Base-by-base conservation (phyloP, 2,797 vertebrate genomes). In the Lemur catta region DNA sequence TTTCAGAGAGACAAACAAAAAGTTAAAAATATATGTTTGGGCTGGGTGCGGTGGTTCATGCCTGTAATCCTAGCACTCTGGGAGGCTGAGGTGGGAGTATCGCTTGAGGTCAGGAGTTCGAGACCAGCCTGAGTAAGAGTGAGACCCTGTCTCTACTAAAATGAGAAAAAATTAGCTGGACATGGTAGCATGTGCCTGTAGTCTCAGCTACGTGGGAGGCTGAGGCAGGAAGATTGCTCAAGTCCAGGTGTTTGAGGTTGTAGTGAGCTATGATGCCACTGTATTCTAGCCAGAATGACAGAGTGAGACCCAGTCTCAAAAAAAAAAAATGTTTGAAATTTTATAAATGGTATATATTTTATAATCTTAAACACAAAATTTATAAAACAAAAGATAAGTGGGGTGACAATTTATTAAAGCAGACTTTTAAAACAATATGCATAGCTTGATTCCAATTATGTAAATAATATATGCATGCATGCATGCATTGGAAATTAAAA, bases 1-100 rank as follows among this genome's bases (percentile, higher is more conserved):
- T 96, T 24, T 93, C 71, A 95, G 52, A 92, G 20, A 92, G 3
- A 76, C 38, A 91, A 87, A 92, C 13, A 76, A 91, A 72, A 93
- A 88, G 61, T 35, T 86, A 41, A 95, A 93, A 89, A 46, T 69
- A 17, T 67, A 55, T 84, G 15, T 65, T 65, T 65, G 63, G 17
- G 15, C 33, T 65, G 33, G 63, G 33, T n/a, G 4, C 4, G 1
- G 33, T n/a, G 63, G 15, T n/a, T 65, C 33, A n/a, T 7, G 15
- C 33, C 33, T 65, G 63, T n/a, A n/a, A 65, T 65, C 63, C 63
- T n/a, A 65, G 57, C 15, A 65, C 33, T 65, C 63, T 65, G 6
- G 63, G 57, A 65, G 33, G 63, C 63, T 65, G 33, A 65, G 33
- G 7, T 65, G 63, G 63, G 15, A 65, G 33, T 33, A 18, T 65